Base-by-base conservation (phyloP, 2,797 vertebrate species). In the Gallinago nigripennis region DNA sequence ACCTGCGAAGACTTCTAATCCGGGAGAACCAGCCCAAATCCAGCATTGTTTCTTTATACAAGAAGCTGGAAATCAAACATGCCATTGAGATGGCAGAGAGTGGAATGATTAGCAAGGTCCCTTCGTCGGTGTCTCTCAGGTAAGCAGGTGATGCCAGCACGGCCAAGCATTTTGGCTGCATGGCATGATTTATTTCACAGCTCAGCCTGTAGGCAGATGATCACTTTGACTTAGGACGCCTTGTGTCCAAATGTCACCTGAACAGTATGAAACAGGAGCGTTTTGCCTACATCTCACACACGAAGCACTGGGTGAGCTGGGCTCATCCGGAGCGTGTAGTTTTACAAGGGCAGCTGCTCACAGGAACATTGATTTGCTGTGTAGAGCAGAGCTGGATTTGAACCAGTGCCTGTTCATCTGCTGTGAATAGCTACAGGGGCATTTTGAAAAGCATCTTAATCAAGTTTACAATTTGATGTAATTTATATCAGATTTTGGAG, bases 1-100 rank as follows among this genome's bases (percentile, higher is more conserved):
- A 99, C 76, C 96, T 99, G 88, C 97, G 99, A 54, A 99, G 97
- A 97, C 99, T 99, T 95, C 97, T 99, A 91, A 99, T 99, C 88
- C 98, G 98, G 73, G 99, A 99, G 97, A 98, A 97, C 95, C 98
- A 98, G 66, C 98, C 99, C 3, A 99, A 99, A 97, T 99, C 99
- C 33, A 99, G 99, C 86, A 99, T 99, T 9, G 99, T 99, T 88
- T 98, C 99, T 8, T 94, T 99, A 23, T 99, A 99, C 94, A 99
- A 99, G 96, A 99, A 99, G 95, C 98, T 99, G 48, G 99, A 99
- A 97, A 98, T 99, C 95, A 99, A 99, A 94, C 99, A 99, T 37
- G 99, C 99, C 92, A 99, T 99, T 90, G 99, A 99, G 97, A 98
- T 99, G 98, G 98, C 99, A 93, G 99, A 99, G 96, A 98, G 99